Conservation (phyloP, 2,113 vertebrate genomes). For the Zapus hudsonius region DNA sequence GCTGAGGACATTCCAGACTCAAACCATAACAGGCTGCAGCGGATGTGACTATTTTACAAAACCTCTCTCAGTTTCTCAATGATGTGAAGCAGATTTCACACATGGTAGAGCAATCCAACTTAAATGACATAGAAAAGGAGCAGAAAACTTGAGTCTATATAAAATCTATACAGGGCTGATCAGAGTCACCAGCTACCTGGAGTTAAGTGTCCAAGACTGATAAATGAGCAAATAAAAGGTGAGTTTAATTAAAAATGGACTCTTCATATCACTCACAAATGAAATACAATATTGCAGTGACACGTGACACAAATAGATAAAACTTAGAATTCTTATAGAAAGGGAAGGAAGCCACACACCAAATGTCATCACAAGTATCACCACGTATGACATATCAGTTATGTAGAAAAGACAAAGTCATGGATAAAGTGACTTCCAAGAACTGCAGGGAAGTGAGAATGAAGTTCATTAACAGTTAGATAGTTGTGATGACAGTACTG, state of each 20-base stretch:
- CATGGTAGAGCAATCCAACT: neutral
- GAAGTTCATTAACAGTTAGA: neutral
- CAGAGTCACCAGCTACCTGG: neutral
- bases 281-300: neutral
- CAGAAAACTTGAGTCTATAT: neutral
- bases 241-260: neutral
- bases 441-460: neutral
- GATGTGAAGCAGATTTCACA: neutral
- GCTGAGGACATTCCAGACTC: neutral
- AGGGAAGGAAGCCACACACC: neutral
- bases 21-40: neutral
- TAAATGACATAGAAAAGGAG: neutral
- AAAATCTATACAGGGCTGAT: neutral
- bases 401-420: neutral
- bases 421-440: neutral
- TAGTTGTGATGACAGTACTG: neutral
- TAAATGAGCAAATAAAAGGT: neutral
- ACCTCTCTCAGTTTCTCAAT: neutral
- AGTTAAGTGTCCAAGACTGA: neutral
- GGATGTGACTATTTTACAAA: neutral
- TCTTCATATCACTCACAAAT: neutral
- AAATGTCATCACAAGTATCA: neutral
- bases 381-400: neutral
- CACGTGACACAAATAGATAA: neutral
- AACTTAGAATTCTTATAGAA: neutral